A percentile compares a stretch with the other conserved stretches of the same genome.
Evolutionary conservation across 2,888 invertebrate species (phyloP).

Genomic region (Hemicrepidius hirtus): DNA sequence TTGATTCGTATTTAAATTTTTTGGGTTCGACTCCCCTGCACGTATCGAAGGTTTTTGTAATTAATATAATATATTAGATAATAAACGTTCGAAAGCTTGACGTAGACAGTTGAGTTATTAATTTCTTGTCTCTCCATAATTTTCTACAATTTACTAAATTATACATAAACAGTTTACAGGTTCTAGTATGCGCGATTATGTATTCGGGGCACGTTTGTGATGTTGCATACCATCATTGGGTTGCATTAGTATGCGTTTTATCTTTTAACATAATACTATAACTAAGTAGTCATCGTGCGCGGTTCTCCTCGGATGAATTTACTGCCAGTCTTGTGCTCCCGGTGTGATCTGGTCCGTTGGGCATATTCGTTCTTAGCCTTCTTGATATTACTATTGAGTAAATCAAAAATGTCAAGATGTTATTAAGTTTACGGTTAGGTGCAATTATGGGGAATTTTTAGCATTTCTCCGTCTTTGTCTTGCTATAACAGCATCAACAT

Average conservation of each 20-base stretch:
- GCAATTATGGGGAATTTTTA: conserved; percentile 2
- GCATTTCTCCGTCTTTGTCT: not conserved
- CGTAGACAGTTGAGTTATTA: too few species aligned
- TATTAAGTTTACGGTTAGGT: conserved; percentile 17
- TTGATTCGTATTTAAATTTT: too few species aligned
- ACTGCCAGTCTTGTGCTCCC: conserved; percentile 16
- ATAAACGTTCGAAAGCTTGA: too few species aligned
- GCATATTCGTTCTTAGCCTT: conserved; percentile 11
- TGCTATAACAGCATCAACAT: not conserved
- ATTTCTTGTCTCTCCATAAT: not conserved
- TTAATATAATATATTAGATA: too few species aligned
- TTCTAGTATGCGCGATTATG: conserved; percentile 17
- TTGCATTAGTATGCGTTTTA: conserved; percentile 17
- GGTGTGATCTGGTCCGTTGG: conserved; percentile 23
- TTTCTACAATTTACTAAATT: conserved; percentile 27
- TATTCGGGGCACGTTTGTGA: conserved; percentile 1
- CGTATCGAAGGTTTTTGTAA: too few species aligned
- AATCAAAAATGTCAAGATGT: conserved; percentile 18
- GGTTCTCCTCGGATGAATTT: conserved; percentile 10
- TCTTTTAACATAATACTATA: conserved; percentile 12
- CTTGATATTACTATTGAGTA: conserved; percentile 3
- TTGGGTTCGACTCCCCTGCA: too few species aligned
- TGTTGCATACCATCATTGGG: conserved; percentile 6
- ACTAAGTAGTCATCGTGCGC: conserved; percentile 13
- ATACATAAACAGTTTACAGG: not conserved